Base-by-base conservation (phyloP, 2,113 vertebrate genomes). In the Mus musculus region DNA sequence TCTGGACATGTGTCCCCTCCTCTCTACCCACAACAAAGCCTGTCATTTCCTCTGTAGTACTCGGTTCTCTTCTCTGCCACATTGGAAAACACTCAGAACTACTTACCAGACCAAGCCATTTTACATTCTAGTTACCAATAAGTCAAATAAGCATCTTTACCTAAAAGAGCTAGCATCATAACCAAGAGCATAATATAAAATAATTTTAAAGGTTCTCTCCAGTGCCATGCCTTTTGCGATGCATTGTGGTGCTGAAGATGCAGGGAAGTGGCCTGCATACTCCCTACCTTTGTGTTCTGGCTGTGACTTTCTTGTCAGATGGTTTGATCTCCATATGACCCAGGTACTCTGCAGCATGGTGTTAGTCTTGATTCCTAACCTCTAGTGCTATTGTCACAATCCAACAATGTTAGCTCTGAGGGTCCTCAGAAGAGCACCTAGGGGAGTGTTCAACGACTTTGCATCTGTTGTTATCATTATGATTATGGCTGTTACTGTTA, bases 191-290 rank as follows among this genome's bases (percentile, higher is more conserved):
- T 59, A 52, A 11, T n/a, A 67, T 17, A 19, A 13, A 30, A 1
- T 46, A 17, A 26, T n/a, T 17, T 6, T 26, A 22, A 65, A 81
- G 17, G 0, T 20, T 6, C 7, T 26, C 22, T 24, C 1, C 14
- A 6, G 4, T 7, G 0, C n/a, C 20, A 1, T 8, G 5, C 9
- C 26, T 76, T 59, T 71, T 3, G 2, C 42, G 3, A 5, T 24
- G 11, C 63, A n/a, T 0, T 28, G 13, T 42, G 52, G n/a, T 49
- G 42, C 61, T 22, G 17, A 1, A 30, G 22, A 72, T 63, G 39
- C 13, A 91, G 7, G 30, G 3, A 8, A 49, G n/a, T 17, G 33
- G 6, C 19, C 4, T 59, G 14, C 9, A 12, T 54, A 28, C 4
- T 8, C 0, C 26, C 22, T 87, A n/a, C 17, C 33, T 56, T 49